Conservation (phyloP, 2,113 vertebrate genomes). For the Euleptes europaea region DNA sequence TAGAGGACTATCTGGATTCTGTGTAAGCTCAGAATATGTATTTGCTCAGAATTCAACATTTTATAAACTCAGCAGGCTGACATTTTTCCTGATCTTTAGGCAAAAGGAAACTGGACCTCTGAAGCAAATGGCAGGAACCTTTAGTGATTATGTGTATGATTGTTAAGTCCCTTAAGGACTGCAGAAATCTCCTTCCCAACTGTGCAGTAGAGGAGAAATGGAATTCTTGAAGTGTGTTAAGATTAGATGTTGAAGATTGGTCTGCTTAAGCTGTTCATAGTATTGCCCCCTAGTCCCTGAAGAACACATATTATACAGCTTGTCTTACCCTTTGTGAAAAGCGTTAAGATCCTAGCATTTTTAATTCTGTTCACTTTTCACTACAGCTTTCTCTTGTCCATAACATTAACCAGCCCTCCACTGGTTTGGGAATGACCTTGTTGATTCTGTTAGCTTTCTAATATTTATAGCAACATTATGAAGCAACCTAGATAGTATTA, state of each 20-base stretch:
- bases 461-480: background rate
- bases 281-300: background rate
- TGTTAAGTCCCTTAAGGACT: no score
- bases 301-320: background rate
- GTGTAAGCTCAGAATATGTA: no score
- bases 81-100: no score
- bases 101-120: no score
- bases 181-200: no score
- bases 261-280: background rate
- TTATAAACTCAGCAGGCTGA: no score
- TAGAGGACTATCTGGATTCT: no score
- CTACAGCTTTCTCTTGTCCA: background rate
- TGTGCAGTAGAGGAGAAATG: no score
- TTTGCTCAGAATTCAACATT: no score
- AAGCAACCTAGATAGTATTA: background rate
- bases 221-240: no score
- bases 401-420: background rate
- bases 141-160: no score
- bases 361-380: background rate
- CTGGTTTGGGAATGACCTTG: no score
- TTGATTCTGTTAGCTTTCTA: background rate
- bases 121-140: background rate
- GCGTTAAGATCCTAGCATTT: background rate
- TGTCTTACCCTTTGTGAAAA: background rate
- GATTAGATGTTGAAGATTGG: background rate